Conservation (phyloP, 2,797 vertebrate species). For the Clamator glandarius region DNA sequence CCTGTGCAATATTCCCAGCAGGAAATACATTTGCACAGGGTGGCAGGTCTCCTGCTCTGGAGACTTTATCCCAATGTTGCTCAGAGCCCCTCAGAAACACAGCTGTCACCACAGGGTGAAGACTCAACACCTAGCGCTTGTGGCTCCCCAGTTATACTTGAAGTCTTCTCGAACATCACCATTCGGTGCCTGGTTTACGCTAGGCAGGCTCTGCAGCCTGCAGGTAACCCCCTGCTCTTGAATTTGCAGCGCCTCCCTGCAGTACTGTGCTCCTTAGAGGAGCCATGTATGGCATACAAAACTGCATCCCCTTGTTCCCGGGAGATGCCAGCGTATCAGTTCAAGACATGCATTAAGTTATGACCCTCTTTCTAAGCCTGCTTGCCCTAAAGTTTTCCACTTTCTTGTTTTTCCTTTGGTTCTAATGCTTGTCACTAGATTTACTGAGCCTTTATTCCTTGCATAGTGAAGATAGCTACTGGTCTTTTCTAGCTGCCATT, state of each 20-base stretch:
- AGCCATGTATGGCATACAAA: accelerated
- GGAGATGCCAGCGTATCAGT: not conserved
- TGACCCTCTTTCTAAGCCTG: not conserved
- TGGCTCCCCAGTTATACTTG: not conserved
- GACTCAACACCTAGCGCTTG: too few species aligned
- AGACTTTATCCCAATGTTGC: not conserved
- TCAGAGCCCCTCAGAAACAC: not conserved
- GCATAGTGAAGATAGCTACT: not conserved
- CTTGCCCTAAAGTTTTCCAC: not conserved
- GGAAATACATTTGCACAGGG: not conserved
- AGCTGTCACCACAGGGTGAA: not conserved
- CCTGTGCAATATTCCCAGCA: not conserved
- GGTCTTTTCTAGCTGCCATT: not conserved
- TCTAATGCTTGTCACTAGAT: not conserved
- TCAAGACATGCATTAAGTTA: not conserved
- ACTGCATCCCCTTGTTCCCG: accelerated
- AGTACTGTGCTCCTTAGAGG: not conserved
- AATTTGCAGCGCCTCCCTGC: not conserved
- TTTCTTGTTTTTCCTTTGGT: not conserved
- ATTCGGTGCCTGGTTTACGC: not conserved
- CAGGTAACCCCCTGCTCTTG: not conserved
- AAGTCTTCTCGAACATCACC: accelerated
- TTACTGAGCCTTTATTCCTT: not conserved
- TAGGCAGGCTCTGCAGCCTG: not conserved
- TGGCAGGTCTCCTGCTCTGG: not conserved